A percentile compares a stretch with the other conserved stretches of the same genome.
Conservation (phyloP, 1,140 invertebrate genomes). For the Drosophila sucinea region DNA sequence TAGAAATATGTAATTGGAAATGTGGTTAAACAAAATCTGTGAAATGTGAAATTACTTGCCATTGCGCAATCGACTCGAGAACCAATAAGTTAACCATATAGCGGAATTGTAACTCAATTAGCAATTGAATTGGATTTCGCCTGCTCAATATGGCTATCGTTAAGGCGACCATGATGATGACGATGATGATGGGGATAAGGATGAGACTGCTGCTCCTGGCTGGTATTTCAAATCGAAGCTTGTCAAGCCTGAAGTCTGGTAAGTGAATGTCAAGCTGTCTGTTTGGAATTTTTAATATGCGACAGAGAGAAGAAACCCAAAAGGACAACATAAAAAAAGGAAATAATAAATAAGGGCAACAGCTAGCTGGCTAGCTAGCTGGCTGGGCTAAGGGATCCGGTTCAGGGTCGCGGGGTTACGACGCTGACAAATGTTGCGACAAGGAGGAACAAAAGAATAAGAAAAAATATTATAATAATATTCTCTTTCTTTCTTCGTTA, state of each 20-base stretch:
- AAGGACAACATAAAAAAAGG: slow-evolving; percentile 7
- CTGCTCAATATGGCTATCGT: slow-evolving; percentile 31
- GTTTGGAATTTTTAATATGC: slow-evolving; percentile 39
- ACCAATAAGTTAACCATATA: slow-evolving; percentile 5
- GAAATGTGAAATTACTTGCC: slow-evolving; percentile 66
- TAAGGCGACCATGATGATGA: neutral
- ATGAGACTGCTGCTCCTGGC: neutral
- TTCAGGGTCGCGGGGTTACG: slow-evolving; percentile 19
- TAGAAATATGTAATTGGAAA: slow-evolving; percentile 35
- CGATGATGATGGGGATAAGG: neutral
- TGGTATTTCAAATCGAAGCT: slow-evolving; percentile 13
- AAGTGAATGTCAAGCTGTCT: slow-evolving; percentile 23
- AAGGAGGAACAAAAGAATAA: neutral
- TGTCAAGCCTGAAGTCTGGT: slow-evolving; percentile 38
- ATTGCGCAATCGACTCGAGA: slow-evolving; percentile 70
- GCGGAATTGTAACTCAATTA: slow-evolving; percentile 21
- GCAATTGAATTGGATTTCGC: neutral
- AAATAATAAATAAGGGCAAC: slow-evolving; percentile 12
- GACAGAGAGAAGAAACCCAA: slow-evolving; percentile 27
- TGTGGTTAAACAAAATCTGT: slow-evolving; percentile 54
- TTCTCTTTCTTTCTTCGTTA: neutral
- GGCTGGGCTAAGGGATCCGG: neutral
- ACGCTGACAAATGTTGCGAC: slow-evolving; percentile 2
- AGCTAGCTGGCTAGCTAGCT: neutral
- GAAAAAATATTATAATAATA: slow-evolving; percentile 12